phyloP scores from a whole-genome alignment of 1,140 invertebrate species.

The Ylistrum balloti region DNA sequence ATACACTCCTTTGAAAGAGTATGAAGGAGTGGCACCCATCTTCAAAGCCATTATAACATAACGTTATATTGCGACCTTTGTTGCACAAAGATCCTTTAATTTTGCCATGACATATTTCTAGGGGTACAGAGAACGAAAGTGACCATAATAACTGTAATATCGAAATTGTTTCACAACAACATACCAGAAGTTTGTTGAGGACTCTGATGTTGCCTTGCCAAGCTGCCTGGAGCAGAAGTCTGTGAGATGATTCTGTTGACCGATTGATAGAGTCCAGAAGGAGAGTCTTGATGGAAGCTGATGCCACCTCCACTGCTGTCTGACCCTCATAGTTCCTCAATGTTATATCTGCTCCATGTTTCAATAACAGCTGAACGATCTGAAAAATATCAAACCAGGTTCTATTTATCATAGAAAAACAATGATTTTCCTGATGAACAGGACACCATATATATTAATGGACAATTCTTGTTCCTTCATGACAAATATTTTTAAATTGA shows the following conservation, averaged over 20 bases:
- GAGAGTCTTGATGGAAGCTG: conserved; percentile 73
- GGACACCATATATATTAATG: too few species aligned
- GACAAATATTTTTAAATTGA: too few species aligned
- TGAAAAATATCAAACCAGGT: conserved; percentile 58
- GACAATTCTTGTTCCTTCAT: too few species aligned
- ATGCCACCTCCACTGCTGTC: conserved; percentile 79
- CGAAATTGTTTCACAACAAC: too few species aligned
- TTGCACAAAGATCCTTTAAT: too few species aligned
- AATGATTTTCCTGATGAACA: neutral
- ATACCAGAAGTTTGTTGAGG: conserved; percentile 77
- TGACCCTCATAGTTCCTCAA: conserved; percentile 79
- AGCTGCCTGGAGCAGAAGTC: conserved; percentile 78
- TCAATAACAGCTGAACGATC: conserved; percentile 79
- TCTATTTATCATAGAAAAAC: neutral
- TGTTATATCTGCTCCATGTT: conserved; percentile 80
- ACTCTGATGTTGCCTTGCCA: conserved; percentile 80
- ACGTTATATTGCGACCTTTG: too few species aligned
- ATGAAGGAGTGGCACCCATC: too few species aligned
- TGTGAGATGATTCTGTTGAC: conserved; percentile 72
- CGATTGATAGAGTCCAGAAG: conserved; percentile 77
- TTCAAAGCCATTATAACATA: too few species aligned
- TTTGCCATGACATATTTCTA: too few species aligned
- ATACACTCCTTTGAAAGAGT: too few species aligned
- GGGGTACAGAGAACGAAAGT: too few species aligned
- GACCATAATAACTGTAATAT: too few species aligned